phyloP scores from a whole-genome alignment of 2,113 vertebrate species.

The Astur gentilis region DNA sequence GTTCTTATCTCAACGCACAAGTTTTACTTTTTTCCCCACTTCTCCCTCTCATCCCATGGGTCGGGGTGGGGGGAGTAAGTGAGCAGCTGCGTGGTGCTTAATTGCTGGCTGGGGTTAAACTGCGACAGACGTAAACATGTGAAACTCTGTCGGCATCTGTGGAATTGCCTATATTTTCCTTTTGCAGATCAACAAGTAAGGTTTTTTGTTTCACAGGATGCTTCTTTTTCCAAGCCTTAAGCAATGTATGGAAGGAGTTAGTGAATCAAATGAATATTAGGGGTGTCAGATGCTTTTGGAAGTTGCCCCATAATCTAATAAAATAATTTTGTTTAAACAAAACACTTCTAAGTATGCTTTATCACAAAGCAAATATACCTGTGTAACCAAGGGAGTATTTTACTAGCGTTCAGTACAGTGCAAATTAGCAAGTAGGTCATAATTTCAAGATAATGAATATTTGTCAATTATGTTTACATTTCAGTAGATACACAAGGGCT shows the following conservation, averaged over 20 bases:
- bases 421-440: constrained; percentile 5
- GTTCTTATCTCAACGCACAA: too few species aligned
- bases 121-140: background rate
- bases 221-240: background rate
- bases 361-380: constrained; percentile 27
- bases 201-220: background rate
- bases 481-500: background rate
- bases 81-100: too few species aligned
- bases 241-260: background rate
- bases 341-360: background rate
- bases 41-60: too few species aligned
- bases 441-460: constrained; percentile 22
- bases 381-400: constrained; percentile 7
- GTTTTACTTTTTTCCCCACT: too few species aligned
- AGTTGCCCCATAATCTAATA: background rate
- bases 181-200: background rate
- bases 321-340: constrained; percentile 5
- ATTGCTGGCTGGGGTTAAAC: too few species aligned
- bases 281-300: background rate
- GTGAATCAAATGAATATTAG: background rate
- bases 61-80: too few species aligned
- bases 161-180: background rate
- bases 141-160: background rate
- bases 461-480: background rate
- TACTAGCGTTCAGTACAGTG: background rate